Conservation (phyloP, 2,797 vertebrate species). For the Acipenser oxyrinchus region DNA sequence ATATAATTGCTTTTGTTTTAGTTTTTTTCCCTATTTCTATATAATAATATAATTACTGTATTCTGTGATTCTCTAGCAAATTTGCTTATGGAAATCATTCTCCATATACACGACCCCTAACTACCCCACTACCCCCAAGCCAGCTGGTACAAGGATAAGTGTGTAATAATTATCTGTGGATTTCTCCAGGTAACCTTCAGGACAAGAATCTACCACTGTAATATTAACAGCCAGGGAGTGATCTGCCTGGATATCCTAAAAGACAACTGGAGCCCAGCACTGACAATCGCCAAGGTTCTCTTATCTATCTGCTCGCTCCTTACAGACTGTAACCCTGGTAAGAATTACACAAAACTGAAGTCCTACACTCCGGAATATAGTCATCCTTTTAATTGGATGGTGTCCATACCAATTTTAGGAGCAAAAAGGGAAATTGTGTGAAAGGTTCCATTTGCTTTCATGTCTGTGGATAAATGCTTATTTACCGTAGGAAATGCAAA, state of each 20-base stretch:
- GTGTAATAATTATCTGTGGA: constrained; percentile 6
- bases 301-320: constrained; percentile 91
- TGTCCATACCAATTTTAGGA: constrained; percentile 11
- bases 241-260: constrained; percentile 81
- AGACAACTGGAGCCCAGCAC: constrained; percentile 81
- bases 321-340: constrained; percentile 90
- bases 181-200: constrained; percentile 61
- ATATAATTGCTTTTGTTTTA: too few species aligned
- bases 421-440: constrained; percentile 18
- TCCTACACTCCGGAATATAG: too few species aligned
- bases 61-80: too few species aligned
- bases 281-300: constrained; percentile 90
- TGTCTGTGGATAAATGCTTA: too few species aligned
- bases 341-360: constrained; percentile 31
- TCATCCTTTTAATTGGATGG: too few species aligned
- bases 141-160: background rate
- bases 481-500: too few species aligned
- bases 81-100: too few species aligned
- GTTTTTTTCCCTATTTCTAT: too few species aligned
- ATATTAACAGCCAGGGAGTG: constrained; percentile 87
- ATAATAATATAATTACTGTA: too few species aligned
- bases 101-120: background rate
- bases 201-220: constrained; percentile 86
- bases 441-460: too few species aligned
- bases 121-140: too few species aligned